phyloP scores from a whole-genome alignment of 1,140 invertebrate genomes.

The Cardiocondyla obscurior region DNA sequence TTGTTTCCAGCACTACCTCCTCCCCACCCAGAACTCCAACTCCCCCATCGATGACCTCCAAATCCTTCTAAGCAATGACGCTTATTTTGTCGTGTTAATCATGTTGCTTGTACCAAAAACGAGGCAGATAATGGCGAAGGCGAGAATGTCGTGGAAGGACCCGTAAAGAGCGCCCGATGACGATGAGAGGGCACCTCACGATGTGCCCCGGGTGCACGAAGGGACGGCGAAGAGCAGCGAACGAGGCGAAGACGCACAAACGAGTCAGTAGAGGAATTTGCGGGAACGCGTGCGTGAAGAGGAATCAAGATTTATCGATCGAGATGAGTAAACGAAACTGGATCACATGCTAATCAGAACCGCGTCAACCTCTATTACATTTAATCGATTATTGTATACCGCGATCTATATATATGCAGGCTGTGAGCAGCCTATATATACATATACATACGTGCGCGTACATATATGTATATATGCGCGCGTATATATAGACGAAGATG shows the following conservation, averaged over 20 bases:
- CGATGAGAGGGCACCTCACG: constrained; percentile 13
- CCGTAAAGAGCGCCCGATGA: constrained; percentile 58
- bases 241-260: constrained; percentile 39
- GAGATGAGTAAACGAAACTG: constrained; percentile 72
- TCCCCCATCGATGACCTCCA: constrained; percentile 60
- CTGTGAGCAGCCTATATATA: constrained; percentile 26
- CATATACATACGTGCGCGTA: constrained; percentile 48
- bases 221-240: neutral
- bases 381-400: constrained; percentile 83
- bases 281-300: constrained; percentile 32
- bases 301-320: constrained; percentile 43
- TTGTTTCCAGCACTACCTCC: constrained; percentile 81
- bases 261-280: constrained; percentile 64
- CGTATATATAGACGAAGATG: constrained; percentile 34
- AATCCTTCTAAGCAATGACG: constrained; percentile 81
- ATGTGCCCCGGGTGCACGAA: constrained; percentile 2
- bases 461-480: constrained; percentile 10
- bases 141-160: constrained; percentile 66
- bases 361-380: constrained; percentile 84
- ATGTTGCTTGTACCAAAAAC: constrained; percentile 84
- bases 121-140: constrained; percentile 70
- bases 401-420: constrained; percentile 73
- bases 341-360: constrained; percentile 84
- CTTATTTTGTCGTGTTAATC: constrained; percentile 84
- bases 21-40: constrained; percentile 47